Evolutionary conservation across 2,797 vertebrate species (phyloP).

Genomic region (Pygocentrus nattereri): DNA sequence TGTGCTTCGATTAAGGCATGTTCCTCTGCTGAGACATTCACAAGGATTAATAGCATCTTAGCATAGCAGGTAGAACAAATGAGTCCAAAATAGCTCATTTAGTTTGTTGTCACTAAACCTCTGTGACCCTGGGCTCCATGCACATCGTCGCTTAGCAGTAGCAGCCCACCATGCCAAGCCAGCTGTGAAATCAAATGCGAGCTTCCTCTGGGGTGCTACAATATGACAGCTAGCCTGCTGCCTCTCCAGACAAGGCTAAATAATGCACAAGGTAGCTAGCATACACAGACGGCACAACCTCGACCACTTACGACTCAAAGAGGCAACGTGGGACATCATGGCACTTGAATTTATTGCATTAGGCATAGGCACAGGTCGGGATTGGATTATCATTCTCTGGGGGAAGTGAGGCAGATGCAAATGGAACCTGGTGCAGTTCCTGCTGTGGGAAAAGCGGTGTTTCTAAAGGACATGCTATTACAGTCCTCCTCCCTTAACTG

Average conservation of each 20-base stretch:
- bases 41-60: constrained; percentile 57
- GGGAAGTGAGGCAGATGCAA: constrained; percentile 53
- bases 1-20: constrained; percentile 36
- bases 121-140: constrained; percentile 46
- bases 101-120: constrained; percentile 55
- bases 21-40: constrained; percentile 7
- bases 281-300: constrained; percentile 36
- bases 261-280: constrained; percentile 56
- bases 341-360: constrained; percentile 51
- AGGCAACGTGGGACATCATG: constrained; percentile 39
- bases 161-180: constrained; percentile 47
- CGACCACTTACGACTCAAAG: constrained; percentile 21
- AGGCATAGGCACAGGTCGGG: constrained; percentile 46
- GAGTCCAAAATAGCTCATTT: constrained; percentile 49
- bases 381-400: constrained; percentile 52
- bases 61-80: constrained; percentile 52
- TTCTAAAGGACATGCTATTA: constrained; percentile 26
- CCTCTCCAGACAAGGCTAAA: constrained; percentile 51
- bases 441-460: constrained; percentile 34
- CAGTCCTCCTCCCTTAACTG: background rate
- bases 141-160: constrained; percentile 50
- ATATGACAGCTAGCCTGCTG: constrained; percentile 41
- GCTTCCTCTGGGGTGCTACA: constrained; percentile 48
- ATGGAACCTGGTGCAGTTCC: constrained; percentile 39
- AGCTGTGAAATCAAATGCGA: constrained; percentile 55